These are phyloP conservation scores for Dendrocincla fuliginosa DNA, from an alignment of 2,797 vertebrate species.

Conservation along the genomic window DNA sequence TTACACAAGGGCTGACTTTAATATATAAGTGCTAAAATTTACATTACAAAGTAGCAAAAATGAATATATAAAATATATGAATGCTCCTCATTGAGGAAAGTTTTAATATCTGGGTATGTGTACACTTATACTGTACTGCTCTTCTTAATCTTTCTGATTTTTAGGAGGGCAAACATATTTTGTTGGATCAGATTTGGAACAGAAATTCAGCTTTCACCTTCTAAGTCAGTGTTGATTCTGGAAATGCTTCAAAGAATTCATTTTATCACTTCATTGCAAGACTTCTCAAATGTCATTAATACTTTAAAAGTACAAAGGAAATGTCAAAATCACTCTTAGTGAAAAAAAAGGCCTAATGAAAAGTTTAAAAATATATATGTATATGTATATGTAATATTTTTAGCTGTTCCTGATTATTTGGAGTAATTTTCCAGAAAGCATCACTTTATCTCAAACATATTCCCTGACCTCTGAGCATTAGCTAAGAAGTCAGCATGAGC, in stretches of 20 bases:
- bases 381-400: background rate
- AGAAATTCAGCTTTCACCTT: background rate
- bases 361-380: background rate
- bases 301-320: background rate
- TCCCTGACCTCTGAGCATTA: background rate
- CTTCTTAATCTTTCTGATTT: background rate
- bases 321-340: background rate
- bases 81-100: background rate
- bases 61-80: background rate
- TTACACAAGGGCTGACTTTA: background rate
- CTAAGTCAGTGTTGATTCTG: background rate
- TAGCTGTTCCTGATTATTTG: background rate
- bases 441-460: background rate
- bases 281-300: background rate
- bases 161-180: background rate
- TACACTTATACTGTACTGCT: background rate
- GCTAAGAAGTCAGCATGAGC: background rate
- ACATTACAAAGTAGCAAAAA: background rate
- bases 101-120: background rate
- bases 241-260: slow-evolving; percentile 10
- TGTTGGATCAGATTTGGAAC: background rate
- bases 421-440: background rate
- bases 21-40: background rate
- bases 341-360: background rate
- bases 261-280: background rate